Base-by-base conservation (phyloP, 1,140 invertebrate genomes). In the Hycleus phaleratus region DNA sequence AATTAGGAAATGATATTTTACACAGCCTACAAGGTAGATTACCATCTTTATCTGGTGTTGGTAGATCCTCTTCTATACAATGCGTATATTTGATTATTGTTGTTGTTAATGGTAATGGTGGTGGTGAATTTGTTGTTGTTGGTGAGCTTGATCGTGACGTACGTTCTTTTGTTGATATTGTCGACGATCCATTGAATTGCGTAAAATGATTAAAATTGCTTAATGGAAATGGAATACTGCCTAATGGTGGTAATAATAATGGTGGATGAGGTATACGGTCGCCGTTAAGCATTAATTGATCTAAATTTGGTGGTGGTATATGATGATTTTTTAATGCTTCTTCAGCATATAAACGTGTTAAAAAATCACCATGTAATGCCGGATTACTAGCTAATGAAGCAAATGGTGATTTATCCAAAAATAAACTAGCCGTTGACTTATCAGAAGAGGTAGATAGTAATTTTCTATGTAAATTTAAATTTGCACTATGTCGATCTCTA, bases 401-500 rank as follows among this genome's bases (percentile, higher is more conserved):
- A 61, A 77, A 78, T 9, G 73, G 70, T 5, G 70, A 71, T 60
- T 76, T 77, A 45, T 78, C 70, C 49, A 72, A 54, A 43, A 71
- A 65, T 38, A 72, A 59, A 44, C 64, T 63, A 26, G 65, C 62
- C 24, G 62, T 59, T 69, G 73, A 58, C 57, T 75, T 74, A 61
- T 78, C 75, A 0, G 77, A 74, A 43, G 85, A 82, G 1, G 90
- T 91, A 1, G 88, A 90, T 39, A 94, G 71, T 26, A 95, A 77
- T 73, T 95, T 95, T 53, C 90, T 80, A 69, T 97, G 95, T 10
- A 97, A 79, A 68, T 93, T 96, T 38, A 91, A 77, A 71, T 98
- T 97, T 0, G 91, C 85, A 66, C 91, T 93, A 73, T 98, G 95
- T 2, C 94, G 79, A 70, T 98, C 94, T 56, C 94, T 82, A 61